Evolutionary conservation across 2,113 vertebrate genomes (phyloP).

Genomic region (Phalacrocorax brasilianus): DNA sequence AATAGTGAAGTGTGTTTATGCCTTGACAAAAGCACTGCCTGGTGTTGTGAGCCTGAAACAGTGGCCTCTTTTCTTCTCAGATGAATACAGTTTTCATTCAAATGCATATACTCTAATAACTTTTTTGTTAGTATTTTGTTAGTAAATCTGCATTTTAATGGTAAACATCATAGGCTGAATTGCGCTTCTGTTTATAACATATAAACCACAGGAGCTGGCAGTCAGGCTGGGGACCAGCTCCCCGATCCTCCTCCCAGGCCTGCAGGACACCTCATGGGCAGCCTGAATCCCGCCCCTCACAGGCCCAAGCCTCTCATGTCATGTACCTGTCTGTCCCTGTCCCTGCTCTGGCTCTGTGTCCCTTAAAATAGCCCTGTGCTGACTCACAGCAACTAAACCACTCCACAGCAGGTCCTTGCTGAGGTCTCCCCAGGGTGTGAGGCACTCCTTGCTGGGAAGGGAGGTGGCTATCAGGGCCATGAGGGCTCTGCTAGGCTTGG

Average conservation of each 20-base stretch:
- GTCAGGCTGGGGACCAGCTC: neutral
- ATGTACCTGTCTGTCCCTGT: neutral
- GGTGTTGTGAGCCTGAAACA: neutral
- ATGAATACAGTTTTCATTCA: neutral
- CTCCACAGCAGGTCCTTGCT: neutral
- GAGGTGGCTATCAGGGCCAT: neutral
- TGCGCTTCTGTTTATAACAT: neutral
- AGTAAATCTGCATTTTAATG: neutral
- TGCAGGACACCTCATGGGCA: neutral
- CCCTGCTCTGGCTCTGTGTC: neutral
- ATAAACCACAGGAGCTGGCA: neutral
- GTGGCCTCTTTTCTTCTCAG: neutral
- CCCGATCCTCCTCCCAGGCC: rapidly evolving
- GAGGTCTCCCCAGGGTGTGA: rapidly evolving
- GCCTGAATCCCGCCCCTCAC: no score
- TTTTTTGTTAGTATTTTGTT: neutral
- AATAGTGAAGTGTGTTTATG: neutral
- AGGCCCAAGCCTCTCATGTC: neutral
- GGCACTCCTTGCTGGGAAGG: neutral
- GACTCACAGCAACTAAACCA: neutral
- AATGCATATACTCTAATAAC: neutral
- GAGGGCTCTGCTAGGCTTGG: neutral
- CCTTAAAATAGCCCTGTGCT: neutral
- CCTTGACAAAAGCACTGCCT: neutral
- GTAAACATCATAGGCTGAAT: neutral